Evolutionary conservation across 2,113 vertebrate genomes (phyloP).

Genomic region (Cinclus cinclus): DNA sequence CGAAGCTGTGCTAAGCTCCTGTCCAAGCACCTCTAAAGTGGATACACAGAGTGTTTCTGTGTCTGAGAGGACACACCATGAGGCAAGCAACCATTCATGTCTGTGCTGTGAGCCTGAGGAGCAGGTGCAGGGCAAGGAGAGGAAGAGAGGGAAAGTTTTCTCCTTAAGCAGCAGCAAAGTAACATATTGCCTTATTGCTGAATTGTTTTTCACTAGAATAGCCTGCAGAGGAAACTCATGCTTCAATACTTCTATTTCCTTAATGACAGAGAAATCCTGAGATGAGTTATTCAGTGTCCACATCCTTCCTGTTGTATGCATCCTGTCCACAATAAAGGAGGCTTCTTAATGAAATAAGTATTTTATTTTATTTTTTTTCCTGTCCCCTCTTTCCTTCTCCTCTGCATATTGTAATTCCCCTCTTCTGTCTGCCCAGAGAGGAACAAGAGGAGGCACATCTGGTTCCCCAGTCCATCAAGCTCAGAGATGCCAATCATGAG

Average conservation of each 20-base stretch:
- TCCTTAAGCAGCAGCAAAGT: background rate
- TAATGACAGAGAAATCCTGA: constrained; percentile 65
- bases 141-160: constrained; percentile 48
- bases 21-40: background rate
- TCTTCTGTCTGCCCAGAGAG: background rate
- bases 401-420: background rate
- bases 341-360: constrained; percentile 27
- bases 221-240: constrained; percentile 11
- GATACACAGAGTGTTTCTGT: background rate
- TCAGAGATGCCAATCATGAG: background rate
- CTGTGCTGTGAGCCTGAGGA: background rate
- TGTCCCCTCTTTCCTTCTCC: background rate
- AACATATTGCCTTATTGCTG: background rate
- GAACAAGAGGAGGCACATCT: background rate
- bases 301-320: constrained; percentile 72
- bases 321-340: constrained; percentile 58
- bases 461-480: background rate
- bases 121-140: constrained; percentile 26
- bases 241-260: constrained; percentile 38
- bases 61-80: background rate
- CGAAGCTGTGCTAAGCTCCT: background rate
- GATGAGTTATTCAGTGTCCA: constrained; percentile 42
- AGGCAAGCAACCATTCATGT: background rate
- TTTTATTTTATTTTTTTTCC: background rate
- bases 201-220: constrained; percentile 26